Base-by-base conservation (phyloP, 2,888 invertebrate species). In the Apodemia zela region DNA sequence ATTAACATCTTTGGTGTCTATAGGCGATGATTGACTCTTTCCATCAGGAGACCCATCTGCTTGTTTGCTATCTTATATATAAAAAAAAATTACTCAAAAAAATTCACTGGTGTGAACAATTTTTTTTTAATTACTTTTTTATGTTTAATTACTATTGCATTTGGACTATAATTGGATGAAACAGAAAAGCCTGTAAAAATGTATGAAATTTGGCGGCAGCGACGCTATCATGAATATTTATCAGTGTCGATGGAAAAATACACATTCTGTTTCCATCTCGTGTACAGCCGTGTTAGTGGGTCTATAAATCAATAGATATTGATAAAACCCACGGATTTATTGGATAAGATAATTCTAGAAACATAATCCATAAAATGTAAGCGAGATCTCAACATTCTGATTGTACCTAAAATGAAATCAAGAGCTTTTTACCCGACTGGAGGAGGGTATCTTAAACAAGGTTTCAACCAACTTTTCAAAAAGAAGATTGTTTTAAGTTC, bases 201-300 rank as follows among this genome's bases (percentile, higher is more conserved):
- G 18, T 25, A 61, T 61, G 51, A 61, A 61, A 49, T 61, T 61
- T 49, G 61, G 72, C 76, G 77, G 79, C 76, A 33, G 58, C 18
- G 15, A 59, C 59, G 63, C 77, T 76, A 79, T 78, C 79, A 85
- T 88, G 84, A 85, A 87, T 86, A 86, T 87, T 87, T 85, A 87
- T 87, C 82, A 82, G 82, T 73, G 73, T 67, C 72, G 69, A 78
- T 78, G 83, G 83, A 85, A 87, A 85, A 85, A 80, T 75, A 81
- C 80, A 75, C 81, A 80, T 84, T 82, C 79, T 64, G 70, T 76
- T 77, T 75, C 73, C 73, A 74, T 74, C 73, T 66, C 65, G 66
- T 51, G 33, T 35, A 58, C 57, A 45, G 10, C 15, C 42, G 15
- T 66, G 62, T 65, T 62, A 65, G 33, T 62, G 61, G 54, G 33